Conservation (phyloP, 92 coral and sea anemone species). For the Nematostella vectensis region DNA sequence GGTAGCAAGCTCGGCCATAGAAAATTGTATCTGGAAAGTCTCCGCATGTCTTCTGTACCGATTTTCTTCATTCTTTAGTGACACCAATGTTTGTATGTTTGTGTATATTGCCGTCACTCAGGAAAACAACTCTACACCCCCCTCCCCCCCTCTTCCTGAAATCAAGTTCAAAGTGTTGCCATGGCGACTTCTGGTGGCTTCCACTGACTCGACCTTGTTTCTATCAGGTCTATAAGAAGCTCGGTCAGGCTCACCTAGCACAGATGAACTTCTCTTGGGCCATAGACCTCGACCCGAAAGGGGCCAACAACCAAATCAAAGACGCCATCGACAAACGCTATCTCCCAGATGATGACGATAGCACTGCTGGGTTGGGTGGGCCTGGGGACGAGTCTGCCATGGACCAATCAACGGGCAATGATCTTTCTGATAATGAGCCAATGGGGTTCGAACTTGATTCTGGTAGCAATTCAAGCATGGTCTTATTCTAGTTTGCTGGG, state of each 20-base stretch:
- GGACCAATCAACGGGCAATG: slow-evolving; percentile 56
- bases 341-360: slow-evolving; percentile 96
- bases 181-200: too few relatives aligned
- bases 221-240: slow-evolving; percentile 91
- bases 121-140: too few relatives aligned
- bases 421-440: slow-evolving; percentile 46
- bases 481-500: slow-evolving; percentile 29
- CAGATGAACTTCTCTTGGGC: slow-evolving; percentile 99
- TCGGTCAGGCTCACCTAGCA: slow-evolving; percentile 82
- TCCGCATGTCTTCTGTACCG: too few relatives aligned
- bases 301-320: slow-evolving; percentile 97
- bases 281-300: slow-evolving; percentile 92
- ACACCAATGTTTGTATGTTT: too few relatives aligned
- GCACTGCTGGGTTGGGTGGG: slow-evolving; percentile 46
- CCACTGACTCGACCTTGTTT: too few relatives aligned
- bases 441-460: slow-evolving; percentile 37
- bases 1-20: too few relatives aligned
- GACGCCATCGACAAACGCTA: slow-evolving; percentile 98
- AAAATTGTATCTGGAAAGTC: too few relatives aligned
- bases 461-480: slow-evolving; percentile 29
- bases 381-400: slow-evolving; percentile 39
- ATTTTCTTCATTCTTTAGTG: too few relatives aligned
- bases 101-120: too few relatives aligned
- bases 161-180: too few relatives aligned
- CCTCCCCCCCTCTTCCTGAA: too few relatives aligned